A percentile compares a stretch with the other conserved stretches of the same genome.
Conservation (phyloP, 2,888 invertebrate genomes). For the Resseliella maxima region DNA sequence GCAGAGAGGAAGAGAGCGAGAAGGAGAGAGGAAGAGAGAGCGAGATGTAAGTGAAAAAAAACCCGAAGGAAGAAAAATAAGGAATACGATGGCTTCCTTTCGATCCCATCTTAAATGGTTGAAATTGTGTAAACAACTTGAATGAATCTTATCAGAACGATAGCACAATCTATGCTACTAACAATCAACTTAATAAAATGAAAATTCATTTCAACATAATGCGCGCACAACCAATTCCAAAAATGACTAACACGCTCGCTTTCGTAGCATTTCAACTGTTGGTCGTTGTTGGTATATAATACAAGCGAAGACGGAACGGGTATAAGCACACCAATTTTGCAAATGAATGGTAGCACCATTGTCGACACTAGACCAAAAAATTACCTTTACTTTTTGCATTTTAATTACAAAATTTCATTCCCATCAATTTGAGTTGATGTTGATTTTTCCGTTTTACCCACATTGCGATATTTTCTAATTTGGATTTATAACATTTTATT, state of each 20-base stretch:
- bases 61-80: neutral
- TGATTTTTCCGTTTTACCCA: neutral
- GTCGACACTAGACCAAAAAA: neutral
- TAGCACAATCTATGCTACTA: neutral
- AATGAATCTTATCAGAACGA: neutral
- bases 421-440: slow-evolving; percentile 10
- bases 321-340: neutral
- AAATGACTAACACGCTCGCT: slow-evolving; percentile 10
- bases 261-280: too few relatives aligned
- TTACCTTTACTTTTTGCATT: slow-evolving; percentile 27
- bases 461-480: neutral
- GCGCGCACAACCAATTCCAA: neutral
- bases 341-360: neutral
- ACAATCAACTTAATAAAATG: neutral
- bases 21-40: neutral
- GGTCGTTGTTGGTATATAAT: too few relatives aligned
- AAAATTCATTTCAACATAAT: neutral
- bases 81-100: neutral
- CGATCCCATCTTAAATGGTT: slow-evolving; percentile 3
- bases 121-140: slow-evolving; percentile 13
- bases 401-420: slow-evolving; percentile 42
- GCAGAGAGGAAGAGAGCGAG: too few relatives aligned
- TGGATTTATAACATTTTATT: neutral
- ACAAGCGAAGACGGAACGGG: too few relatives aligned
- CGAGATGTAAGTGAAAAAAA: neutral